Evolutionary conservation across 2,797 vertebrate genomes (phyloP).

Genomic region (Remorina albescens): DNA sequence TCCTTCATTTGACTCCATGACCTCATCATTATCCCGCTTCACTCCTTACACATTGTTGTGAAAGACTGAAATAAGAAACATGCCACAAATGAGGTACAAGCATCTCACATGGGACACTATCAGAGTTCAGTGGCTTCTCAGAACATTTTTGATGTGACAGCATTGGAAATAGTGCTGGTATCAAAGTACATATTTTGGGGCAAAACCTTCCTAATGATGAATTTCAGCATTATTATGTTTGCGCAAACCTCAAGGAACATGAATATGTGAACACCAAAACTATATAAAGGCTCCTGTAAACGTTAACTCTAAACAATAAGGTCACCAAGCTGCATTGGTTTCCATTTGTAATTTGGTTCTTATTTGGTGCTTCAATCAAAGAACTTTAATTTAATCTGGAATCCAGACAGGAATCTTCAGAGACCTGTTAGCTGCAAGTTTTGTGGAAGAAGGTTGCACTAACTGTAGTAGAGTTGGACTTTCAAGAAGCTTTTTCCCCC

Average conservation of each 20-base stretch:
- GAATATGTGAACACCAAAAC: slow-evolving; percentile 9
- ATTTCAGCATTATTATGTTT: slow-evolving; percentile 34
- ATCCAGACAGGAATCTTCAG: slow-evolving; percentile 35
- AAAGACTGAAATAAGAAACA: slow-evolving; percentile 62
- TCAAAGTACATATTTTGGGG: slow-evolving; percentile 71
- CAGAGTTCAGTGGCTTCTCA: slow-evolving; percentile 70
- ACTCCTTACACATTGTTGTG: slow-evolving; percentile 54
- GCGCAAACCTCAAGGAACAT: background rate
- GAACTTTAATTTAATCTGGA: slow-evolving; percentile 17
- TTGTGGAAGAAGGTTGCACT: slow-evolving; percentile 15
- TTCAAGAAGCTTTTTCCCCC: slow-evolving; percentile 29
- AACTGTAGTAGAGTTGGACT: slow-evolving; percentile 11
- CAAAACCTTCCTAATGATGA: slow-evolving; percentile 58
- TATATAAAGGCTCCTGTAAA: background rate
- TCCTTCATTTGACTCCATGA: slow-evolving; percentile 62
- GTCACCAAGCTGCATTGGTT: background rate
- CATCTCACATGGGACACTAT: slow-evolving; percentile 66
- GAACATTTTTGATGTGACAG: slow-evolving; percentile 79
- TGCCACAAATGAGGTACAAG: slow-evolving; percentile 71
- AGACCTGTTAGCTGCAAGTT: slow-evolving; percentile 32
- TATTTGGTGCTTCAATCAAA: slow-evolving; percentile 37
- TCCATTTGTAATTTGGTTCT: background rate
- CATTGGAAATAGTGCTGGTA: slow-evolving; percentile 70
- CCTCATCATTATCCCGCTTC: slow-evolving; percentile 60
- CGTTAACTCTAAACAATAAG: background rate